A percentile compares a stretch with the other conserved stretches of the same genome.
These are phyloP conservation scores for Halesus radiatus DNA, from an alignment of 1,140 invertebrate genomes.

Conservation along the genomic window DNA sequence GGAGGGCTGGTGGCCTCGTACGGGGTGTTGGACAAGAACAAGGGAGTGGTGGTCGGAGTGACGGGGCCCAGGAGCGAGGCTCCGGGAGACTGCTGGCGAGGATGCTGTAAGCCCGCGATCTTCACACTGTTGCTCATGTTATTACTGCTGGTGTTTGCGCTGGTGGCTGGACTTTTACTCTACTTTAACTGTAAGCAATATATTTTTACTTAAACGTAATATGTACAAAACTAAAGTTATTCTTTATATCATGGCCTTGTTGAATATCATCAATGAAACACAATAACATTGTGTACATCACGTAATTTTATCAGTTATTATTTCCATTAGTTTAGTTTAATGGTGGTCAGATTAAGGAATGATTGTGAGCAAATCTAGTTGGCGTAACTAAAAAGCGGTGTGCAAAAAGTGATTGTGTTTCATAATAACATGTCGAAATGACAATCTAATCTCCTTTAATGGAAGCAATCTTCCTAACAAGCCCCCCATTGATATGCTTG, in stretches of 20 bases:
- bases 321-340: neutral
- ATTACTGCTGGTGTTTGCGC: constrained; percentile 71
- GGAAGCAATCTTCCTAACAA: too few relatives aligned
- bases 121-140: constrained; percentile 70
- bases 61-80: constrained; percentile 50
- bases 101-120: constrained; percentile 71
- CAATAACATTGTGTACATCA: neutral
- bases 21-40: constrained; percentile 55
- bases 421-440: too few relatives aligned
- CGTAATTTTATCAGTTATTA: neutral
- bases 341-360: neutral
- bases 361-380: neutral
- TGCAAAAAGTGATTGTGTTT: too few relatives aligned
- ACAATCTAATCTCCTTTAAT: too few relatives aligned
- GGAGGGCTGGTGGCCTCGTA: constrained; percentile 53
- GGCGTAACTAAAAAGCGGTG: too few relatives aligned
- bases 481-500: too few relatives aligned
- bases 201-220: too few relatives aligned
- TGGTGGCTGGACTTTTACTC: constrained; percentile 72
- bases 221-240: too few relatives aligned
- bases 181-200: constrained; percentile 74
- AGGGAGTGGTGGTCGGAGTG: constrained; percentile 54
- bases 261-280: constrained; percentile 1
- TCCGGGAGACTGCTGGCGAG: constrained; percentile 60
- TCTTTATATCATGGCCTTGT: too few relatives aligned